Evolutionary conservation across 2,888 invertebrate genomes (phyloP).

Genomic region (Alviniconcha strummeri): DNA sequence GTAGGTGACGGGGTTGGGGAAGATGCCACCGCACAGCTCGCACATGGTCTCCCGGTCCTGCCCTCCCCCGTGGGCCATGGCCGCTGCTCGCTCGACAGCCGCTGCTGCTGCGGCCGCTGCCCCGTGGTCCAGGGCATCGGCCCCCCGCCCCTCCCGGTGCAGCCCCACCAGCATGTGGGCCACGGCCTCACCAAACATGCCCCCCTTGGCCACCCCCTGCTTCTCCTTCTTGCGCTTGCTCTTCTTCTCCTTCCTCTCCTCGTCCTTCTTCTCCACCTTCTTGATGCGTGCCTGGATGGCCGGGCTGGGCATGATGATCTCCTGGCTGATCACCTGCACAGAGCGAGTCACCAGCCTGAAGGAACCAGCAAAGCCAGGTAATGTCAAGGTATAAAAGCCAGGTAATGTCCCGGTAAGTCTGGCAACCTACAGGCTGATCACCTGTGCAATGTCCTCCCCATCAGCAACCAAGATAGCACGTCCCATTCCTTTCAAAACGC

Average conservation of each 20-base stretch:
- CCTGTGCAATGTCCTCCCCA: no score
- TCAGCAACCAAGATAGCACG: no score
- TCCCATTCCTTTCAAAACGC: no score
- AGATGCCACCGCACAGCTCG: constrained; percentile 85
- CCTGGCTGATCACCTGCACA: constrained; percentile 77
- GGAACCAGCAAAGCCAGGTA: not conserved
- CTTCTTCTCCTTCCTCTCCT: constrained; percentile 63
- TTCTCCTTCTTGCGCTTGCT: constrained; percentile 78
- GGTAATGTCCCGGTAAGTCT: no score
- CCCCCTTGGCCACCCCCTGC: constrained; percentile 28
- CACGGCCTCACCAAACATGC: constrained; percentile 62
- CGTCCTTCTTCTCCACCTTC: constrained; percentile 67
- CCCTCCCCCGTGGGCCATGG: constrained; percentile 49
- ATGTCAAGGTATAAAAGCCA: no score
- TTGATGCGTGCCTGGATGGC: constrained; percentile 66
- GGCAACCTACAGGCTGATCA: no score
- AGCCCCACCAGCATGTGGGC: constrained; percentile 49
- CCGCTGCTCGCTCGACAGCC: constrained; percentile 39
- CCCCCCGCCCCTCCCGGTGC: constrained; percentile 41
- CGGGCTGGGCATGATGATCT: constrained; percentile 79
- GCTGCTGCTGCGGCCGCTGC: constrained; percentile 31
- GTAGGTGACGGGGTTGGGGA: constrained; percentile 85
- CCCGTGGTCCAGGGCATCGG: constrained; percentile 26
- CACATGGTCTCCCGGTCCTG: constrained; percentile 78
- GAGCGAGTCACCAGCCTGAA: not conserved